phyloP scores from a whole-genome alignment of 2,113 vertebrate species.

The Hydrochoerus hydrochaeris region DNA sequence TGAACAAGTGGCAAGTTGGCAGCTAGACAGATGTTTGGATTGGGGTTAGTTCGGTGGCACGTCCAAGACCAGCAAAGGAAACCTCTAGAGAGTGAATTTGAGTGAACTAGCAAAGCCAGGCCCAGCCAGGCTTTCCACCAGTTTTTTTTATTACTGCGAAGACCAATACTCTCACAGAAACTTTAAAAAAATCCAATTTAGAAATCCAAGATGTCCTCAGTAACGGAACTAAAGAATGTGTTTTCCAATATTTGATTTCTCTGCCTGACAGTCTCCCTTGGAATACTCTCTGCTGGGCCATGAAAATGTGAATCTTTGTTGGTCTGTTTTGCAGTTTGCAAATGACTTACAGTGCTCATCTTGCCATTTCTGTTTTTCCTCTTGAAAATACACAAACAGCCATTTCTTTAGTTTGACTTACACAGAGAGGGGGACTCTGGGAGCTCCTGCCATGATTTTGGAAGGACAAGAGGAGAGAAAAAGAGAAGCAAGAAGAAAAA shows the following conservation, averaged over 20 bases:
- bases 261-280: constrained; percentile 73
- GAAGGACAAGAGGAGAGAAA: background rate
- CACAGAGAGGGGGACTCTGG: background rate
- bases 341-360: constrained; percentile 75
- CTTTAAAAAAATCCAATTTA: constrained; percentile 46
- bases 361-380: constrained; percentile 64
- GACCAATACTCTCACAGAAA: constrained; percentile 42
- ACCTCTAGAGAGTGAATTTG: background rate
- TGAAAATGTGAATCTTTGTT: constrained; percentile 64
- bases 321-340: constrained; percentile 77
- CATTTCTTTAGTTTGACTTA: constrained; percentile 61
- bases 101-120: background rate
- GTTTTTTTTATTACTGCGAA: constrained; percentile 41
- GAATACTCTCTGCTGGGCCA: constrained; percentile 67
- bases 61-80: background rate
- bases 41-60: background rate
- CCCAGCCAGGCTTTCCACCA: background rate
- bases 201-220: constrained; percentile 69
- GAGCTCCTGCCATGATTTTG: background rate
- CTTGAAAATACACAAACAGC: constrained; percentile 75
- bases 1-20: background rate
- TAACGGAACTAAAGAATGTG: constrained; percentile 70
- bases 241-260: constrained; percentile 81
- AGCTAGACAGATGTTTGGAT: background rate
- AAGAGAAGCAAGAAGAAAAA: background rate